Percentiles rank a stretch among this genome's conserved stretches.
These are phyloP conservation scores for Eulacestoma nigropectus DNA, from an alignment of 2,113 vertebrate genomes.

Conservation along the genomic window DNA sequence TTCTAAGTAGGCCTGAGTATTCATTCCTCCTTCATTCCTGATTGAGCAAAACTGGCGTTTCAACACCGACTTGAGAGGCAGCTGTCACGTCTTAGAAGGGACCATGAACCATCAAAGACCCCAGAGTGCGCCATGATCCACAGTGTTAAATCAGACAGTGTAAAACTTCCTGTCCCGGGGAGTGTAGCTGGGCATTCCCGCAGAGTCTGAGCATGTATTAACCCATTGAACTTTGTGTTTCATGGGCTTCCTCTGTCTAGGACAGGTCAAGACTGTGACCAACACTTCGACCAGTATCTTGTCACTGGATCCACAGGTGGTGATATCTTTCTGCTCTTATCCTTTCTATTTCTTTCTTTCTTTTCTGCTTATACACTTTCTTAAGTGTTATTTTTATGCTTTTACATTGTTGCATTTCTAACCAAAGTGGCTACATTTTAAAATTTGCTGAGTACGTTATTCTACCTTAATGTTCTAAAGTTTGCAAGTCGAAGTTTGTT, in stretches of 20 bases:
- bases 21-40: no score
- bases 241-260: accelerated
- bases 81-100: no score
- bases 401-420: not conserved
- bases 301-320: not conserved
- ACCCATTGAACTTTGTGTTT: not conserved
- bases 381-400: no score
- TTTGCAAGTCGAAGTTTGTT: not conserved
- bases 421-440: not conserved
- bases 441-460: not conserved
- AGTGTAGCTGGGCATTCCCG: not conserved
- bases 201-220: no score
- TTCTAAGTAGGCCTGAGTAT: not conserved
- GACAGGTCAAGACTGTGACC: not conserved
- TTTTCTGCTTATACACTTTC: not conserved
- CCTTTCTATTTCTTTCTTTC: not conserved
- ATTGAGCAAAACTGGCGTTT: not conserved
- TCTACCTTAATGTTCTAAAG: not conserved
- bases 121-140: not conserved
- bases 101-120: not conserved
- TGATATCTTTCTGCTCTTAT: not conserved
- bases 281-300: not conserved
- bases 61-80: not conserved
- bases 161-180: not conserved
- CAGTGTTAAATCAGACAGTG: no score